Evolutionary conservation across 2,113 vertebrate genomes (phyloP).

Genomic region (Pituophis catenifer): DNA sequence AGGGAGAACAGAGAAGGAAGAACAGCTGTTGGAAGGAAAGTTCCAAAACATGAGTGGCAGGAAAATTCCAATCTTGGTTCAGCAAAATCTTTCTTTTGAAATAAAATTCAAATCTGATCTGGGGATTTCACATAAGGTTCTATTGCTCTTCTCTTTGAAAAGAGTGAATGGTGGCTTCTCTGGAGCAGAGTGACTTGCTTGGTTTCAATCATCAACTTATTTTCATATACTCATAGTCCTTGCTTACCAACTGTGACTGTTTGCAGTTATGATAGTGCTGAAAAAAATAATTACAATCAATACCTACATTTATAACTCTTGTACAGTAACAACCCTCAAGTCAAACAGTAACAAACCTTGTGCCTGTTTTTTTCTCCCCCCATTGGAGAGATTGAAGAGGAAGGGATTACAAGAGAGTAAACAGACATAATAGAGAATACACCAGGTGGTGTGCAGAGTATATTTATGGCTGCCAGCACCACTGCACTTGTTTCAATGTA

Average conservation of each 20-base stretch:
- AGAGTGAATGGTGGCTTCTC: not conserved
- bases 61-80: not conserved
- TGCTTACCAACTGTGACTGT: not conserved
- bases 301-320: not conserved
- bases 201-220: not conserved
- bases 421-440: not conserved
- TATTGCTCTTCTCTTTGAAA: not conserved
- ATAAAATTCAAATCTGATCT: not conserved
- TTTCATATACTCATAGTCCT: not conserved
- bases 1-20: not conserved
- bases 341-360: not conserved
- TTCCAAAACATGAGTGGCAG: not conserved
- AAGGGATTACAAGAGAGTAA: not conserved
- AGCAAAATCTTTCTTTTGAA: not conserved
- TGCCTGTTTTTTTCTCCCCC: not conserved
- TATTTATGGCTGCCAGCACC: not conserved
- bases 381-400: not conserved
- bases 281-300: not conserved
- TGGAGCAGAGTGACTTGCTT: not conserved
- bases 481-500: not conserved
- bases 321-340: not conserved
- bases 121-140: not conserved
- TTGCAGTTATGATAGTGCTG: not conserved
- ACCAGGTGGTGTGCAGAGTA: not conserved
- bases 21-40: not conserved